A percentile compares a stretch with the other conserved stretches of the same genome.
These are phyloP conservation scores for Azemiops feae DNA, from an alignment of 2,113 vertebrate species.

Conservation along the genomic window DNA sequence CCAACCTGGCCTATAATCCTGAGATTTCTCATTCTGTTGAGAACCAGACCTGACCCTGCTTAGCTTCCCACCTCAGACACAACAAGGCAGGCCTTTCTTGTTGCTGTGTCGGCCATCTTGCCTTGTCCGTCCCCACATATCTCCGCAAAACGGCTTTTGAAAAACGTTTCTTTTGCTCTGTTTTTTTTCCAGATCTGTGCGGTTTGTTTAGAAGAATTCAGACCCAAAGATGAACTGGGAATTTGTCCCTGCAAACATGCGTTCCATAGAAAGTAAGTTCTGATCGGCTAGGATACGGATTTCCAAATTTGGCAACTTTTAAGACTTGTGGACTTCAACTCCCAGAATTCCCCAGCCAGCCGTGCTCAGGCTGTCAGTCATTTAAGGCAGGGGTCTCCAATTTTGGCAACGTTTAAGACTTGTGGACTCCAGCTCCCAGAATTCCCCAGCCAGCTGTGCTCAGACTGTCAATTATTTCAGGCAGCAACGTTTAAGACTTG, in stretches of 20 bases:
- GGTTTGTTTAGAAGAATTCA: slow-evolving; percentile 98
- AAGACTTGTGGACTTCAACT: no score
- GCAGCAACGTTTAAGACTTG: no score
- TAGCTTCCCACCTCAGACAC: not conserved
- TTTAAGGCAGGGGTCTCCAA: no score
- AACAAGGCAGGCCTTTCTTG: not conserved
- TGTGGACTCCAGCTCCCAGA: not conserved
- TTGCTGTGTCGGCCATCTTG: not conserved
- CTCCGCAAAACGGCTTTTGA: not conserved
- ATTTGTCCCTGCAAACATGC: slow-evolving; percentile 99
- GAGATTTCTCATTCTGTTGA: not conserved
- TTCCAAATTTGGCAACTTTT: no score
- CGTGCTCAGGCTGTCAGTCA: no score
- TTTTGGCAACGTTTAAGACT: not conserved
- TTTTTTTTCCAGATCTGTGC: slow-evolving; percentile 86
- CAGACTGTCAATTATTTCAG: no score
- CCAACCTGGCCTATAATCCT: not conserved
- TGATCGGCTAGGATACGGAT: no score
- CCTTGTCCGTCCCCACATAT: no score
- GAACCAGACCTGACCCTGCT: not conserved
- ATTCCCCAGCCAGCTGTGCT: not conserved
- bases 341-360: no score
- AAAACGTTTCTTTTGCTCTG: not conserved
- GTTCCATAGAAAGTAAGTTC: slow-evolving; percentile 98
- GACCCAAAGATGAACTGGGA: slow-evolving; percentile 95